Evolutionary conservation across 1,140 invertebrate genomes (phyloP).

Genomic region (Temnothorax longispinosus): DNA sequence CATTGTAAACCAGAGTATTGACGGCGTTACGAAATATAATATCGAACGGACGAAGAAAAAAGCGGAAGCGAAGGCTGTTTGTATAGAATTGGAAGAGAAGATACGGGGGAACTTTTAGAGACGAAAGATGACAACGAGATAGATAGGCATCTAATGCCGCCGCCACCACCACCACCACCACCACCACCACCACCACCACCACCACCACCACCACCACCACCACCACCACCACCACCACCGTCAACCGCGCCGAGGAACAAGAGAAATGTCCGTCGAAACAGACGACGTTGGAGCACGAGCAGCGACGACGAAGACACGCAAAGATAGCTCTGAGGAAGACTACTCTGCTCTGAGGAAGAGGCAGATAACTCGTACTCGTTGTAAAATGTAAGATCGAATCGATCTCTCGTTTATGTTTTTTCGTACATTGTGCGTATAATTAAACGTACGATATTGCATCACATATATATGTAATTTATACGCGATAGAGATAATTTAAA

Average conservation of each 20-base stretch:
- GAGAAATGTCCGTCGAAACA: neutral
- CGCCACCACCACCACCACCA: too few species aligned
- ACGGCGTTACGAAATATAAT: conserved; percentile 90
- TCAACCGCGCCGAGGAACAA: conserved; percentile 30
- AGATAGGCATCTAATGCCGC: conserved; percentile 78
- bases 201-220: too few species aligned
- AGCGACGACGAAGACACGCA: conserved; percentile 67
- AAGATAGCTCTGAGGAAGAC: conserved; percentile 46
- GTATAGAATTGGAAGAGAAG: conserved; percentile 82
- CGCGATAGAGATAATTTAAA: neutral
- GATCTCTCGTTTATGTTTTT: neutral
- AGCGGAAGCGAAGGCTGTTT: conserved; percentile 87
- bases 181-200: too few species aligned
- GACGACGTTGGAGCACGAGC: conserved; percentile 44
- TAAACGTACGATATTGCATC: neutral
- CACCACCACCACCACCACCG: too few species aligned
- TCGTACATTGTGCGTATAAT: neutral
- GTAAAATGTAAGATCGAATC: conserved; percentile 14
- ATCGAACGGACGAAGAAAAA: conserved; percentile 90
- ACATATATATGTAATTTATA: neutral
- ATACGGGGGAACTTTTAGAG: conserved; percentile 80
- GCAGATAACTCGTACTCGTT: neutral
- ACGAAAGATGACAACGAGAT: conserved; percentile 60
- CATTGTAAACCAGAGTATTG: conserved; percentile 91
- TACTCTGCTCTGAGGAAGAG: conserved; percentile 60